These are phyloP conservation scores for Tachycineta bicolor DNA, from an alignment of 2,113 vertebrate genomes.

Conservation along the genomic window DNA sequence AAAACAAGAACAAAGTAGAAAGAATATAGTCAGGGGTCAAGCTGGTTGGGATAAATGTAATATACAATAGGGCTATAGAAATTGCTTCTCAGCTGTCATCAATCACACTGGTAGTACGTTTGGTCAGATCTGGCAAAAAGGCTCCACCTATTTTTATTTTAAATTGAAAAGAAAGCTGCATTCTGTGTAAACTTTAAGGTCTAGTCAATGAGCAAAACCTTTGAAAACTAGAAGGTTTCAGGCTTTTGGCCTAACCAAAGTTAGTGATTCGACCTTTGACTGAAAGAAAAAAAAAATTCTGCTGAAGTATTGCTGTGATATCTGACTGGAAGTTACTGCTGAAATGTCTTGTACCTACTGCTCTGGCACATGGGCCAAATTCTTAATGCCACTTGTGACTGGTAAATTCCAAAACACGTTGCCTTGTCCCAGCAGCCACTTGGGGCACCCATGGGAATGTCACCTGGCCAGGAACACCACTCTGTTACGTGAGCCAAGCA, in stretches of 20 bases:
- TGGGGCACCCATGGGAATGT: not conserved
- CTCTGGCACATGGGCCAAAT: not conserved
- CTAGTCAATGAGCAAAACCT: not conserved
- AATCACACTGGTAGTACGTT: not conserved
- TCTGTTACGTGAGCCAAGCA: accelerated
- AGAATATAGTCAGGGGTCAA: not conserved
- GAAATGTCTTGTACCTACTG: not conserved
- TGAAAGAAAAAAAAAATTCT: not conserved
- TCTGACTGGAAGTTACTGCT: not conserved
- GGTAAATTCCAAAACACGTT: not conserved
- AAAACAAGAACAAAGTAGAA: not conserved
- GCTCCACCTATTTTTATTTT: not conserved
- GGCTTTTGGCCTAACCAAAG: not conserved
- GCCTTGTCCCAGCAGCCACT: not conserved
- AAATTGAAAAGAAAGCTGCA: not conserved
- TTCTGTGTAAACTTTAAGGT: not conserved
- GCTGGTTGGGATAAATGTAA: not conserved
- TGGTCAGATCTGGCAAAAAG: not conserved
- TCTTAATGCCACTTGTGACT: accelerated
- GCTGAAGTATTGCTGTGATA: not conserved
- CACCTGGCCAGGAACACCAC: not conserved
- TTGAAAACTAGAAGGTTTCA: not conserved
- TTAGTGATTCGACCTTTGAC: not conserved
- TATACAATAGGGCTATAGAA: not conserved
- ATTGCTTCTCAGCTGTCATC: not conserved